Conservation (phyloP, 37 sponge, comb jelly and placozoan genomes). For the Hexactinellida sp. region DNA sequence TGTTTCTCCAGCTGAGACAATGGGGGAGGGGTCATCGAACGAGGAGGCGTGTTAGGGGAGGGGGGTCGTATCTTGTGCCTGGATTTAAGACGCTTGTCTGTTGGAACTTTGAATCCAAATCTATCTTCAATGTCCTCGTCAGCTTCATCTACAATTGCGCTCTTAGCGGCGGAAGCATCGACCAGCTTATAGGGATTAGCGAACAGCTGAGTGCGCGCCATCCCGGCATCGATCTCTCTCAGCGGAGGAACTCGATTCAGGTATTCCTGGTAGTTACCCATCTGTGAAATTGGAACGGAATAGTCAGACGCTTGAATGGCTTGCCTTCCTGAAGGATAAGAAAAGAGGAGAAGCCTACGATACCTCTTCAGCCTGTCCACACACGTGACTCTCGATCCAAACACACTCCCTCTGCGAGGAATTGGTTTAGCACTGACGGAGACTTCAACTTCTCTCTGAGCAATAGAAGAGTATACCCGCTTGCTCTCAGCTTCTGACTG, state of each 20-base stretch:
- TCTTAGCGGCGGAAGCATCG: constrained; percentile 46
- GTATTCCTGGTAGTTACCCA: constrained; percentile 92
- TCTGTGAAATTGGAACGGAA: constrained; percentile 71
- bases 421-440: background rate
- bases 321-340: background rate
- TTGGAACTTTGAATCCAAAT: background rate
- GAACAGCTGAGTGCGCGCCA: constrained; percentile 78
- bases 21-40: background rate
- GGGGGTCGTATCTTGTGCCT: background rate
- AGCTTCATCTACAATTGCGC: constrained; percentile 41
- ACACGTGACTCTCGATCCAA: background rate
- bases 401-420: background rate
- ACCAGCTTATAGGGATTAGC: constrained; percentile 84
- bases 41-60: background rate
- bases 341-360: background rate
- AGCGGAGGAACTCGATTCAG: constrained; percentile 62
- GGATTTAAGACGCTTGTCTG: background rate
- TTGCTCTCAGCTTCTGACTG: constrained; percentile 33
- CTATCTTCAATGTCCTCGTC: background rate
- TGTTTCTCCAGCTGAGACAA: background rate
- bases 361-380: background rate
- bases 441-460: background rate
- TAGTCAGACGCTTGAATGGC: background rate
- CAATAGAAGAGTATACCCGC: background rate
- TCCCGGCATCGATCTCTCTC: constrained; percentile 68